These are phyloP conservation scores for Ornithorhynchus anatinus DNA, from an alignment of 2,113 vertebrate species.

Conservation along the genomic window DNA sequence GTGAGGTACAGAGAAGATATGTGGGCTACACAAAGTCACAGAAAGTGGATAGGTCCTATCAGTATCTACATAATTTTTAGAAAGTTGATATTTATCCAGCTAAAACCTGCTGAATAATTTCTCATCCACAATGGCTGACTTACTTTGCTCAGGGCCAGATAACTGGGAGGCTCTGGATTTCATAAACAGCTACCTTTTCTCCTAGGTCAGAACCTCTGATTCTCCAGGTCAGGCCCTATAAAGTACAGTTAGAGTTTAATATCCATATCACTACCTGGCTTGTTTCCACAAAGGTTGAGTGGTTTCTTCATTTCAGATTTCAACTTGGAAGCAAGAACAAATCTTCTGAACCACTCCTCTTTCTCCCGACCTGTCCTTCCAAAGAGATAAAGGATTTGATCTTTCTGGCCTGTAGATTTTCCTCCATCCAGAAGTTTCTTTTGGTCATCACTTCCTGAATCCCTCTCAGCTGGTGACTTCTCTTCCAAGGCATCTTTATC, in stretches of 20 bases:
- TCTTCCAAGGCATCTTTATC: constrained; percentile 79
- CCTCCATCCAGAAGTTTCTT: constrained; percentile 76
- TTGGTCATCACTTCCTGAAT: constrained; percentile 75
- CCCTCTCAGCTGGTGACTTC: constrained; percentile 72
- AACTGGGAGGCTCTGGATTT: too few relatives aligned
- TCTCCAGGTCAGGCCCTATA: constrained; percentile 7
- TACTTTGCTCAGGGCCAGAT: too few relatives aligned
- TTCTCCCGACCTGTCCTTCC: constrained; percentile 96
- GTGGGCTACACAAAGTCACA: too few relatives aligned
- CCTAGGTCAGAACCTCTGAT: too few relatives aligned
- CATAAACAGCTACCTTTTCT: too few relatives aligned
- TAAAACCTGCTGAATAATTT: too few relatives aligned
- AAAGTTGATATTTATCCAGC: too few relatives aligned
- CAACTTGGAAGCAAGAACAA: constrained; percentile 83
- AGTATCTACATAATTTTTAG: too few relatives aligned
- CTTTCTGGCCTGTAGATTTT: constrained; percentile 60
- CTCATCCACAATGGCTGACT: too few relatives aligned
- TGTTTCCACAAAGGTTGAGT: constrained; percentile 71
- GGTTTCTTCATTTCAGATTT: constrained; percentile 81
- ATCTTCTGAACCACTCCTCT: constrained; percentile 95
- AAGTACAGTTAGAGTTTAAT: background rate
- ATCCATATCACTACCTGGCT: constrained; percentile 73
- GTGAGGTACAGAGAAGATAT: too few relatives aligned
- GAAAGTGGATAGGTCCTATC: too few relatives aligned
- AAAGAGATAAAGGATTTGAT: constrained; percentile 91